Conservation (phyloP, 2,888 invertebrate genomes). For the Atherix ibis region DNA sequence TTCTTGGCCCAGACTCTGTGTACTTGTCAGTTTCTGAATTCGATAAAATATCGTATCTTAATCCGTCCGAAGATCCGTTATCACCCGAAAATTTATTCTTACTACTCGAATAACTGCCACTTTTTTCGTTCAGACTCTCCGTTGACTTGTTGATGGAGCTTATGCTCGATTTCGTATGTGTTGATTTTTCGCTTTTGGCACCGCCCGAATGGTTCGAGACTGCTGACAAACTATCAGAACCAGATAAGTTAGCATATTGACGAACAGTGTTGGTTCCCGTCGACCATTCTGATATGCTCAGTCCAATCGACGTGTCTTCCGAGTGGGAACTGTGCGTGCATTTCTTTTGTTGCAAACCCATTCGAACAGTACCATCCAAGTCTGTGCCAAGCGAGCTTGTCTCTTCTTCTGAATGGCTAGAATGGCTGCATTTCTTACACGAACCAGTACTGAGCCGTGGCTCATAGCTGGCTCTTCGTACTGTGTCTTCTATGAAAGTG, state of each 20-base stretch:
- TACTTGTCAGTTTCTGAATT: conserved; percentile 43
- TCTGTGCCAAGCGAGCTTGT: conserved; percentile 64
- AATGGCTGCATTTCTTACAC: conserved; percentile 48
- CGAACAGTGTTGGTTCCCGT: conserved; percentile 74
- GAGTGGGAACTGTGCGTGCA: conserved; percentile 73
- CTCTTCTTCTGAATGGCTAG: conserved; percentile 58
- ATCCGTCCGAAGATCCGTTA: conserved; percentile 29
- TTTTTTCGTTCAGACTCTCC: conserved; percentile 33
- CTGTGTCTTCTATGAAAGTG: conserved; percentile 42
- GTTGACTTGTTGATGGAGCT: conserved; percentile 44
- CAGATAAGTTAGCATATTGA: conserved; percentile 60
- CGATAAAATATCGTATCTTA: conserved; percentile 43
- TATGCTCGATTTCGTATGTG: conserved; percentile 39
- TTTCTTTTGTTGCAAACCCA: conserved; percentile 62
- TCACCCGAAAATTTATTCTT: conserved; percentile 30
- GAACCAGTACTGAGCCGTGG: conserved; percentile 38
- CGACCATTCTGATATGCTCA: conserved; percentile 78
- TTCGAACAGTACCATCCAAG: conserved; percentile 65
- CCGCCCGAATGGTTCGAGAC: conserved; percentile 41
- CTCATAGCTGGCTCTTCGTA: conserved; percentile 32
- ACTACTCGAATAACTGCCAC: conserved; percentile 24
- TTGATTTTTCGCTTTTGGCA: conserved; percentile 43
- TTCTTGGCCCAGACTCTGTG: conserved; percentile 54
- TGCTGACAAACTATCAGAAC: conserved; percentile 43
- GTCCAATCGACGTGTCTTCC: conserved; percentile 71